Evolutionary conservation across 2,797 vertebrate species (phyloP), one percentile per base, ranked within the genome.

Genomic region (Chaunax sp.): DNA sequence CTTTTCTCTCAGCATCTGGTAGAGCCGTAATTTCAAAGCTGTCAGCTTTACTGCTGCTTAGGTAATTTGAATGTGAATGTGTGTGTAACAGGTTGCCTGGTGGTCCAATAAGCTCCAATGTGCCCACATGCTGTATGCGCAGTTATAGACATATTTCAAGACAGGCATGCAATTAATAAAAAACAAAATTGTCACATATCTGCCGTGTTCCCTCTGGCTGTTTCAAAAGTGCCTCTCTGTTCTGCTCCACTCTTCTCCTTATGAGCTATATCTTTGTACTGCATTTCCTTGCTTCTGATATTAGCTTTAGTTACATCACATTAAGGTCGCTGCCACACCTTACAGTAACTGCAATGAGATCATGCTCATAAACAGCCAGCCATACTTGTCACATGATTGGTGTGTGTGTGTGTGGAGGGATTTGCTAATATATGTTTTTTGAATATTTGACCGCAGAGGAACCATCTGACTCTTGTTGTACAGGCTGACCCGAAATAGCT

Each of bases 21-120:
- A 53, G 57, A 78, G 68, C 43, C 74, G 44, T 77, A 78, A 75
- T 85, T 83, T 86, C 40, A 80, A 86, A 80, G 73, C 77, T 77
- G 71, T 80, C 83, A 62, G 47, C 60, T 81, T 78, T 64, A 70
- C 51, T 50, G 71, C 60, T 47, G 63, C 70, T 64, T 40, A 23
- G 28, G 13, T 46, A 60, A 51, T 25, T 11, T 60, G 54, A 26
- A 51, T 25, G 14, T 60, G 54, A 26, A 1, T 50, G 28, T 35
- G 64, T 74, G 53, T 69, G 41, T 72, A 76, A 76, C 72, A 66
- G 65, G 76, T 78, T 69, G 43, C 68, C 61, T 49, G 59, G 47
- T 80, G 61, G 52, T 73, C 73, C 47, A 55, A 18, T 64, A 67
- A 69, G 51, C 49, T 38, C 41, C 45, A 23, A 15, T 72, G 57